A percentile compares a stretch with the other conserved stretches of the same genome.
Evolutionary conservation across 2,888 invertebrate genomes (phyloP).

Genomic region (Furcula furcula): DNA sequence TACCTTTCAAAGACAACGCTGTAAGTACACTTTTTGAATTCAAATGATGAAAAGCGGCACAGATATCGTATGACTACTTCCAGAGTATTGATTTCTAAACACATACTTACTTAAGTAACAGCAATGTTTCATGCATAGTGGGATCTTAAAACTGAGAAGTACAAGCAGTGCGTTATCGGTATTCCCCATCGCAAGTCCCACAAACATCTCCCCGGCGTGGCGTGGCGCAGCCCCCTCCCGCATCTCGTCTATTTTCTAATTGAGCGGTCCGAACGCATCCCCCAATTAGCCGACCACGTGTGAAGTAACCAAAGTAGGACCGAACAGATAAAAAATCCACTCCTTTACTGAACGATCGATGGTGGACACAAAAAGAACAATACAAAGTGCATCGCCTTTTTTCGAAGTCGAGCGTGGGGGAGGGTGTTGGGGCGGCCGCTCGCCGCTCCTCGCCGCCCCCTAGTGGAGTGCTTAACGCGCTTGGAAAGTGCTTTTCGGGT

Average conservation of each 20-base stretch:
- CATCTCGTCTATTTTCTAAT: conserved; percentile 49
- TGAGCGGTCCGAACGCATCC: conserved; percentile 43
- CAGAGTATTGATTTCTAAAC: no score
- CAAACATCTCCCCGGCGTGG: conserved; percentile 29
- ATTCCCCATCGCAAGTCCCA: conserved; percentile 15
- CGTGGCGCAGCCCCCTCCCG: no score
- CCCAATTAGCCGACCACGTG: conserved; percentile 72
- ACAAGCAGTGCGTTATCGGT: conserved; percentile 10
- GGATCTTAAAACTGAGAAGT: background rate
- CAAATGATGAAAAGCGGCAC: no score
- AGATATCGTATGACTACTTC: no score
- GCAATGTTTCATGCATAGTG: no score
- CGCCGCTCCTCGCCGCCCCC: conserved; percentile 37
- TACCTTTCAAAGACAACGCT: no score
- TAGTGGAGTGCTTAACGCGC: conserved; percentile 63
- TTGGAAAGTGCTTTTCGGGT: conserved; percentile 69
- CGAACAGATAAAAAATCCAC: conserved; percentile 72
- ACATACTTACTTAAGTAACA: no score
- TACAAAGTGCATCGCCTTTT: conserved; percentile 79
- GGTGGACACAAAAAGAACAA: conserved; percentile 79
- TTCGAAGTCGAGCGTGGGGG: conserved; percentile 62
- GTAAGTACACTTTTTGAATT: no score
- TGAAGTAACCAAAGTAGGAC: conserved; percentile 59
- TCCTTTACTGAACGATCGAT: conserved; percentile 79
- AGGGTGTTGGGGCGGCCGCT: conserved; percentile 47